Evolutionary conservation across 2,797 vertebrate genomes (phyloP), one percentile per base, ranked within the genome.

Genomic region (Tachyglossus aculeatus): DNA sequence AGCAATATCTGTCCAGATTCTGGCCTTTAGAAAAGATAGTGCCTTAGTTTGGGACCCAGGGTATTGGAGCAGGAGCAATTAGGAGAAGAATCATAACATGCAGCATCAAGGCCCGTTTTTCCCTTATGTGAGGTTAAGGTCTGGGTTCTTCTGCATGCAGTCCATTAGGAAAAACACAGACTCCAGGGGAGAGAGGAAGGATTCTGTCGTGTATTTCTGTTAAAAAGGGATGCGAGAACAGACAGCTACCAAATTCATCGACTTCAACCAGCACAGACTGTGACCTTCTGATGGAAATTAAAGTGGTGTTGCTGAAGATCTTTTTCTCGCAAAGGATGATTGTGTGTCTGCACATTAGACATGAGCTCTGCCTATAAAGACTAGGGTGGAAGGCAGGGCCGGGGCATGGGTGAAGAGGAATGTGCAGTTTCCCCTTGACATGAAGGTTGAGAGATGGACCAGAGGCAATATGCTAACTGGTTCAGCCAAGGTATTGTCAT

Each of bases 351-450:
- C n/a, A n/a, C n/a, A n/a, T n/a, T n/a, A n/a, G n/a, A n/a, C n/a
- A n/a, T n/a, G n/a, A n/a, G n/a, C n/a, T n/a, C n/a, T n/a, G n/a
- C n/a, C n/a, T n/a, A n/a, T n/a, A n/a, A n/a, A n/a, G n/a, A n/a
- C n/a, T n/a, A n/a, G n/a, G n/a, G n/a, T n/a, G n/a, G n/a, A n/a
- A n/a, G n/a, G n/a, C n/a, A n/a, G n/a, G 80, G 71, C 56, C 33
- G 66, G 76, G 68, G 71, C 79, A 84, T 80, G 80, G 71, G 84
- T 74, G 40, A 63, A 71, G 77, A 80, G 32, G 40, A 73, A 37
- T 12, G 32, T 58, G 44, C 34, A 69, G 38, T 50, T n/a, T n/a
- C n/a, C n/a, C n/a, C n/a, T n/a, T n/a, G n/a, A n/a, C n/a, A n/a
- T n/a, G n/a, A n/a, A n/a, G n/a, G n/a, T n/a, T n/a, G n/a, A n/a